phyloP scores from a whole-genome alignment of 1,140 invertebrate genomes.

The Ostrea denselamellosa region DNA sequence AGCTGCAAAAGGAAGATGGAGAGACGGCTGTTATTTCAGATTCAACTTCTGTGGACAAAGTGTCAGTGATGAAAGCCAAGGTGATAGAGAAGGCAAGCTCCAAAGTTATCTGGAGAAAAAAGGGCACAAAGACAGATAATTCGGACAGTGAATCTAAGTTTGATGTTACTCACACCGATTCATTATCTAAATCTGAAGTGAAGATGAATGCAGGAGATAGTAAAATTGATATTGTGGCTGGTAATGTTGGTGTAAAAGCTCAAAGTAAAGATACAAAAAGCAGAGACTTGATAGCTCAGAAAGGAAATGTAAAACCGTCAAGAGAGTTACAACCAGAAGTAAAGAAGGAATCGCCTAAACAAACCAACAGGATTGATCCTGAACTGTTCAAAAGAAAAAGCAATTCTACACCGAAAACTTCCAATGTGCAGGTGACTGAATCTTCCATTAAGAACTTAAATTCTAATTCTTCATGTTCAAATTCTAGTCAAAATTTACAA shows the following conservation, averaged over 20 bases:
- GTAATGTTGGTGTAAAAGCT: background rate
- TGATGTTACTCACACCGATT: background rate
- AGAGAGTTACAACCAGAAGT: background rate
- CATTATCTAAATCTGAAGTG: background rate
- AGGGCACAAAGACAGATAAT: background rate
- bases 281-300: background rate
- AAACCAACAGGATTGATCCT: conserved; percentile 28
- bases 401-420: background rate
- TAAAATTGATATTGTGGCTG: background rate
- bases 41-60: background rate
- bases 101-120: conserved; percentile 59
- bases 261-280: background rate
- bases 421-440: background rate
- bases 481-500: conserved; percentile 32
- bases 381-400: background rate
- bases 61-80: conserved; percentile 61
- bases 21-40: background rate
- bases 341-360: conserved; percentile 18
- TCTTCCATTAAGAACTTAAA: background rate
- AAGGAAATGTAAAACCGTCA: conserved; percentile 4
- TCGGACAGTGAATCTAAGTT: background rate
- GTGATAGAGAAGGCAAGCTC: conserved; percentile 68
- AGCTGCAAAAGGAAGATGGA: background rate
- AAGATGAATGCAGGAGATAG: background rate
- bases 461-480: background rate